Evolutionary conservation across 2,113 vertebrate species (phyloP), one percentile per base, ranked within the genome.

Genomic region (Scomber scombrus): DNA sequence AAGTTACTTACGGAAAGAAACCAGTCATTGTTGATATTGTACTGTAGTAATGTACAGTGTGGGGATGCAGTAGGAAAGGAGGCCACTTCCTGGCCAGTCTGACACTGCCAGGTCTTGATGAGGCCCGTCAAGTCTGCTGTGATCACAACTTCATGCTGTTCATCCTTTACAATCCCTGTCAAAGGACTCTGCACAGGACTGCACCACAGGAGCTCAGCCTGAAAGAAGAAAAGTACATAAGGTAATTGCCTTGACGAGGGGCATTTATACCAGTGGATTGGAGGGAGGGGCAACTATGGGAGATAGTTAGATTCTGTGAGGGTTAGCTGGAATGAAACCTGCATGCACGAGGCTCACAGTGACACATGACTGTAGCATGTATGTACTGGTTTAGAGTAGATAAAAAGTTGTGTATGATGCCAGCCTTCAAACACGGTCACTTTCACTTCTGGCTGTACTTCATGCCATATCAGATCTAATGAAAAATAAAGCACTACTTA

Each of bases 131-230:
- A 85, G 54, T 93, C 94, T 19, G 91, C 65, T 0, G 95, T 96
- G 78, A 95, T 77, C 4, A 91, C 87, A 14, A 95, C 78, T 1
- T 89, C 81, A 54, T 18, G 68, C 71, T 78, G 54, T 11, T 85
- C 91, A 18, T 94, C 93, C 3, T 80, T 52, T 8, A 90, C 52
- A 31, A 95, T 85, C 19, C 75, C 82, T 9, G 86, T 87, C 80
- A 96, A 66, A 15, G 94, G 92, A 23, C 86, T 93, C 83, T 95
- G 92, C 5, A 62, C 69, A 49, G 94, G 91, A 54, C 94, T 95
- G 40, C 92, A 92, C 96, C 93, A 94, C 54, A 94, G 74, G 78
- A 91, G 87, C 3, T 79, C 61, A 52, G 92, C 95, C 96, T 96
- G 83, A 46, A 52, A 13, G 45, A 15, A 68, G 46, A 0, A 67